Percentiles rank a stretch among this genome's conserved stretches.
These are phyloP conservation scores for Alosa sapidissima DNA, from an alignment of 2,797 vertebrate genomes.

Conservation along the genomic window DNA sequence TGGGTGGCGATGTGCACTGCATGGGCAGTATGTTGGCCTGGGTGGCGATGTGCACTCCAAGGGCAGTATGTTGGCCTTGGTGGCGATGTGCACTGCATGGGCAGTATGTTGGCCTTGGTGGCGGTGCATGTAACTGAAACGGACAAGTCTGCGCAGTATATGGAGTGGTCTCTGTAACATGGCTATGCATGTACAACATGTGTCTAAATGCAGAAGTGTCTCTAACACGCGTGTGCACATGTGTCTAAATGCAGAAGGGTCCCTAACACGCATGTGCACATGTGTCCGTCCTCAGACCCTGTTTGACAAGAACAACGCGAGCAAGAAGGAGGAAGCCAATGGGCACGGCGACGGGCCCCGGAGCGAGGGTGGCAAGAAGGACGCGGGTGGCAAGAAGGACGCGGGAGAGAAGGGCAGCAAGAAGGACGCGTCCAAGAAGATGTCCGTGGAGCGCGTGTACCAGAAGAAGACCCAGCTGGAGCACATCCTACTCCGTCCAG, in stretches of 20 bases:
- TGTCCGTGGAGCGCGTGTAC: conserved; percentile 97
- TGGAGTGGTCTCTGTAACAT: too few species aligned
- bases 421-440: conserved; percentile 89
- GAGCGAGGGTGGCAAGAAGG: too few species aligned
- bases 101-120: too few species aligned
- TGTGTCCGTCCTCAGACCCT: conserved; percentile 74
- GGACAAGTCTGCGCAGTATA: too few species aligned
- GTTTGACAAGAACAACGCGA: conserved; percentile 84
- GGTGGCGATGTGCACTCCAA: too few species aligned
- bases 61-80: too few species aligned
- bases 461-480: conserved; percentile 99
- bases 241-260: neutral
- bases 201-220: neutral
- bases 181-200: too few species aligned
- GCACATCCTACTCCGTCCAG: conserved; percentile 97
- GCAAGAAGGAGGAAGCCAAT: conserved; percentile 87
- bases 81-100: too few species aligned
- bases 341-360: conserved; percentile 30
- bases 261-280: conserved; percentile 26
- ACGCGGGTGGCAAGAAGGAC: conserved; percentile 15
- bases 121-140: too few species aligned
- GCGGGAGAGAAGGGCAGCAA: conserved; percentile 77
- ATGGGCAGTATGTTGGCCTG: too few species aligned
- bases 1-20: too few species aligned
- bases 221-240: conserved; percentile 26